Evolutionary conservation across 2,113 vertebrate species (phyloP).

Genomic region (Lota lota): DNA sequence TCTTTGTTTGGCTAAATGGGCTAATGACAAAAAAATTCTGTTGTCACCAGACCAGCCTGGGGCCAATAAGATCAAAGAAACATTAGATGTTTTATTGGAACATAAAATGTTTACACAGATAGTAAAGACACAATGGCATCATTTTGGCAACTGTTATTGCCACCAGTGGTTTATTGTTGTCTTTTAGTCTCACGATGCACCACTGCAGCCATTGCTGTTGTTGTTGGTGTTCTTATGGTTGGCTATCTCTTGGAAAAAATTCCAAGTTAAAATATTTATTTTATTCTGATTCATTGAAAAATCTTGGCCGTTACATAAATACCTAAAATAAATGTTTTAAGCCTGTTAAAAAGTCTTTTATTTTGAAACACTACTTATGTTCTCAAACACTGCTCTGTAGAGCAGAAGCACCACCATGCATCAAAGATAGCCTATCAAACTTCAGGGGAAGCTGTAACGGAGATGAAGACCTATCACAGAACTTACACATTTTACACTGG

Average conservation of each 20-base stretch:
- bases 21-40: too few species aligned
- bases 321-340: background rate
- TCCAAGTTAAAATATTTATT: background rate
- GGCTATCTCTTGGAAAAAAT: background rate
- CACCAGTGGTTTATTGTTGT: background rate
- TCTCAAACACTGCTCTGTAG: too few species aligned
- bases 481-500: too few species aligned
- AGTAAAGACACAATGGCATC: background rate
- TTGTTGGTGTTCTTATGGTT: background rate
- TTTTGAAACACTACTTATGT: background rate
- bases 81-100: background rate
- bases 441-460: too few species aligned
- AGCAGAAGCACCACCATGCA: too few species aligned
- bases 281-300: background rate
- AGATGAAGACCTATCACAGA: too few species aligned
- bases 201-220: background rate
- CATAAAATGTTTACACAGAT: slow-evolving; percentile 1
- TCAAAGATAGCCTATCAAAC: too few species aligned
- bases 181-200: too few species aligned
- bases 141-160: background rate
- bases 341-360: background rate
- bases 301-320: background rate
- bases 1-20: too few species aligned
- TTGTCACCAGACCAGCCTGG: background rate
- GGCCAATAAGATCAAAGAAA: background rate